Percentiles rank a stretch among this genome's conserved stretches.
Conservation (phyloP, 2,888 invertebrate species). For the Hartigia nigra region DNA sequence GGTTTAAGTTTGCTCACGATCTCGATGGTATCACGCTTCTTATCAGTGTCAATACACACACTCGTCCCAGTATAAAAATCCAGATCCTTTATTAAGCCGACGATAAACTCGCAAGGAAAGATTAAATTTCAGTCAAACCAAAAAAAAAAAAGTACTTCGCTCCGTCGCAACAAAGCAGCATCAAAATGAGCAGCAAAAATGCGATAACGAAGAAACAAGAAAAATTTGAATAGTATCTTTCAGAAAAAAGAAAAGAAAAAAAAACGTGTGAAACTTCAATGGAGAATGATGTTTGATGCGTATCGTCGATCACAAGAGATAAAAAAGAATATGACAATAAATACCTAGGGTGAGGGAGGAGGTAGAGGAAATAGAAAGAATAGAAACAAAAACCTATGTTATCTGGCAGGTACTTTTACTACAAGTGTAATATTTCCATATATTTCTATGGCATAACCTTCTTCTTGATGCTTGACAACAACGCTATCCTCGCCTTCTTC, state of each 20-base stretch:
- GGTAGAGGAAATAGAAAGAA: neutral
- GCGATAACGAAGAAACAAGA: neutral
- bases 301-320: constrained; percentile 6
- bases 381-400: neutral
- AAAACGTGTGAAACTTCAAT: constrained; percentile 19
- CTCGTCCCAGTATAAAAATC: constrained; percentile 45
- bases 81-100: constrained; percentile 7
- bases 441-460: constrained; percentile 63
- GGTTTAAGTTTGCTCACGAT: constrained; percentile 43
- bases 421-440: constrained; percentile 57
- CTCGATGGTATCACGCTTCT: constrained; percentile 60
- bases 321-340: constrained; percentile 8
- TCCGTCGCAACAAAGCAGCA: neutral
- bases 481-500: constrained; percentile 63
- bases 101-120: neutral
- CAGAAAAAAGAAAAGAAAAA: neutral
- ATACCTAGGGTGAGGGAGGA: neutral
- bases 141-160: neutral
- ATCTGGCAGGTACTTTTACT: neutral
- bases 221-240: neutral
- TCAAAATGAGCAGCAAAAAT: neutral
- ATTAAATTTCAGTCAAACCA: neutral
- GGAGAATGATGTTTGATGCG: constrained; percentile 32
- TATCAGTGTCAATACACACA: constrained; percentile 61
- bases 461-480: constrained; percentile 62